Evolutionary conservation across 2,888 invertebrate species (phyloP).

Genomic region (Harpagoxenus sublaevis): DNA sequence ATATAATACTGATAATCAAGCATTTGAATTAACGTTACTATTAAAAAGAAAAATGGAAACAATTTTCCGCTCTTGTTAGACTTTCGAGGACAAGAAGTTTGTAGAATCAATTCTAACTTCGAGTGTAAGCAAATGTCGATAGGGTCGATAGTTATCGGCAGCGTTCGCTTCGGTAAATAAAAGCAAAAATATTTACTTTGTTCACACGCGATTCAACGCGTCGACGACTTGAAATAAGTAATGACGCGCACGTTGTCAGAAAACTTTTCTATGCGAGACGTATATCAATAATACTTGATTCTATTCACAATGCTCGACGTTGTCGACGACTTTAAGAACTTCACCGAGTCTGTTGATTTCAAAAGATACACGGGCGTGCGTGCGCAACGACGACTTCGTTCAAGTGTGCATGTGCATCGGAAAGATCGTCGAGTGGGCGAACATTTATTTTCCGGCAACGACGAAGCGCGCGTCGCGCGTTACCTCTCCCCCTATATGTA

Average conservation of each 20-base stretch:
- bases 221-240: slow-evolving; percentile 18
- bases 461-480: slow-evolving; percentile 18
- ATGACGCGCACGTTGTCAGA: slow-evolving; percentile 15
- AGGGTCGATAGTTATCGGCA: not conserved
- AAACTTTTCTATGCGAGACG: slow-evolving; percentile 7
- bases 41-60: not conserved
- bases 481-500: slow-evolving; percentile 42
- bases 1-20: not conserved
- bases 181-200: slow-evolving; percentile 9
- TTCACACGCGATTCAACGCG: not conserved
- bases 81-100: not conserved
- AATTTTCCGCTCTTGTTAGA: not conserved
- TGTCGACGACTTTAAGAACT: slow-evolving; percentile 17
- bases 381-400: not conserved
- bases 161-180: not conserved
- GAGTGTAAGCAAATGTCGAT: not conserved
- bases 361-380: slow-evolving; percentile 19
- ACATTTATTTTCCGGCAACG: slow-evolving; percentile 39
- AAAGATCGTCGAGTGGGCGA: slow-evolving; percentile 3
- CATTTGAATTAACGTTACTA: slow-evolving; percentile 14
- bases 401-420: not conserved
- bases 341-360: slow-evolving; percentile 34
- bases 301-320: slow-evolving; percentile 1
- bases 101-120: not conserved
- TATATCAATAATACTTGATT: slow-evolving; percentile 16